phyloP scores from a whole-genome alignment of 2,797 vertebrate species.

The Acipenser oxyrinchus region DNA sequence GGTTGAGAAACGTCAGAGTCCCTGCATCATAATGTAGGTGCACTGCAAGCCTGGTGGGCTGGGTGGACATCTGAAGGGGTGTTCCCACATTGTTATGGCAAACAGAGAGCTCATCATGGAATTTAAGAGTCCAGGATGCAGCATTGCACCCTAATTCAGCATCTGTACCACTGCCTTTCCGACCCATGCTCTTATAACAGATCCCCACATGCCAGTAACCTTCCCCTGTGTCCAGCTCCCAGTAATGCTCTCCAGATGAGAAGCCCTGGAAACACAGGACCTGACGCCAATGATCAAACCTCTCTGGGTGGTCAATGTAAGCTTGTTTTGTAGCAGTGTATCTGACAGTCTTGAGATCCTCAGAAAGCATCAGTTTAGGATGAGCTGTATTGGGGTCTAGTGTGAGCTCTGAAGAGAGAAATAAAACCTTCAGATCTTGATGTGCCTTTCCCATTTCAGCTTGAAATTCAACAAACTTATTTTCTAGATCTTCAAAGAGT shows the following conservation, averaged over 20 bases:
- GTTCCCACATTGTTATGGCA: too few species aligned
- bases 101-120: too few species aligned
- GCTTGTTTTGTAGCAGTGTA: slow-evolving; percentile 37
- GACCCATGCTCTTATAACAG: slow-evolving; percentile 47
- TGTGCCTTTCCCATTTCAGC: slow-evolving; percentile 22
- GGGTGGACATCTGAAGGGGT: too few species aligned
- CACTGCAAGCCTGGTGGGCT: too few species aligned
- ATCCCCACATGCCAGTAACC: slow-evolving; percentile 54
- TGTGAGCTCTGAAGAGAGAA: slow-evolving; percentile 51
- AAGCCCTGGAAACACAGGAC: slow-evolving; percentile 52
- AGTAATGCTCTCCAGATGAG: slow-evolving; percentile 44
- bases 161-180: neutral
- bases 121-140: too few species aligned
- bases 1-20: too few species aligned
- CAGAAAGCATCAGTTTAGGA: slow-evolving; percentile 45
- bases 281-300: slow-evolving; percentile 44
- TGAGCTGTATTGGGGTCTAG: slow-evolving; percentile 46
- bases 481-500: too few species aligned
- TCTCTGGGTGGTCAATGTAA: slow-evolving; percentile 40
- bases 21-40: too few species aligned
- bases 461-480: too few species aligned
- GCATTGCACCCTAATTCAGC: too few species aligned
- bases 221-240: slow-evolving; percentile 45
- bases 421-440: slow-evolving; percentile 43
- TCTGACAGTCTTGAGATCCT: slow-evolving; percentile 46